Evolutionary conservation across 2,113 vertebrate species (phyloP).

Genomic region (Boulengeromyrus knoepffleri): DNA sequence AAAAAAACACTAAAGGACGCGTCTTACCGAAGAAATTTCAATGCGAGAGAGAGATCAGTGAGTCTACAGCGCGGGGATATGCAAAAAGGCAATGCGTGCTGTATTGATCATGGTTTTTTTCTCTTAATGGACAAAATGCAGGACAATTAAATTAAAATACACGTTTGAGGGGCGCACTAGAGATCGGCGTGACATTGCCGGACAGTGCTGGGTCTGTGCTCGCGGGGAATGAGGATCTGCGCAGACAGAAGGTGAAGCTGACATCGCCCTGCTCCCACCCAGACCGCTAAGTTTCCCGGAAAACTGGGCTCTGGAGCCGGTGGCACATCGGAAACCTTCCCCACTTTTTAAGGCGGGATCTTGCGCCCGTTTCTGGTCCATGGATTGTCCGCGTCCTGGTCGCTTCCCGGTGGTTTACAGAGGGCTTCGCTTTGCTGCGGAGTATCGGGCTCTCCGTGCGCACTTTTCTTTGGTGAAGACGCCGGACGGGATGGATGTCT

Average conservation of each 20-base stretch:
- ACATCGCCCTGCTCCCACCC: not conserved
- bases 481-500: conserved; percentile 25
- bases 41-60: not conserved
- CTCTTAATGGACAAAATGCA: not conserved
- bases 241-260: conserved; percentile 15
- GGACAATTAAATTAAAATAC: not conserved
- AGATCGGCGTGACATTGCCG: not conserved
- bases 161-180: not conserved
- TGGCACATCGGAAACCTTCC: not conserved
- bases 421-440: not conserved
- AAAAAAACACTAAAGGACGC: not conserved
- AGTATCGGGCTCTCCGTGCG: not conserved
- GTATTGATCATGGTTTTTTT: not conserved
- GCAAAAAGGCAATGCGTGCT: not conserved
- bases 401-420: not conserved
- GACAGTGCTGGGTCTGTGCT: not conserved
- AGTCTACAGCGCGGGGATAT: not conserved
- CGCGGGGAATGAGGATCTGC: not conserved
- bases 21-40: not conserved
- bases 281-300: not conserved
- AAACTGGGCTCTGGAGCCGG: not conserved
- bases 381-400: conserved; percentile 18
- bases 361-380: not conserved
- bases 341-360: not conserved
- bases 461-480: not conserved